These are phyloP conservation scores for Pantherophis vulpinus DNA, from an alignment of 2,797 vertebrate genomes.

Conservation along the genomic window DNA sequence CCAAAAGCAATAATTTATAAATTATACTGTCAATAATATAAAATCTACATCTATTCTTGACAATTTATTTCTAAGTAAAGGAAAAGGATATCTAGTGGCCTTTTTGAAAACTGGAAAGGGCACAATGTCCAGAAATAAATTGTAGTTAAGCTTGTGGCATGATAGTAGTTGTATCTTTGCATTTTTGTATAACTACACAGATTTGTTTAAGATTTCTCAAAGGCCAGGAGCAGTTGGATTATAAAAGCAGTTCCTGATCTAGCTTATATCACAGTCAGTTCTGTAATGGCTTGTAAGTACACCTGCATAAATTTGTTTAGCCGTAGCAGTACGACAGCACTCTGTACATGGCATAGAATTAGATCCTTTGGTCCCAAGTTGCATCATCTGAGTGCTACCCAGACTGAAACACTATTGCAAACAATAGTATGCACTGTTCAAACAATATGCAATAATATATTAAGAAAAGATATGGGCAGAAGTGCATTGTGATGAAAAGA, in stretches of 20 bases:
- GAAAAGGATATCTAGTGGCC: neutral
- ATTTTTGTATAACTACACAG: neutral
- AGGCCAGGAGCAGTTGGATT: neutral
- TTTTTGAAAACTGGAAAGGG: neutral
- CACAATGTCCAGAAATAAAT: neutral
- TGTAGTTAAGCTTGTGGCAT: neutral
- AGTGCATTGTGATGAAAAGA: neutral
- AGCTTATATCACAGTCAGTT: neutral
- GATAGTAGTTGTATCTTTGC: neutral
- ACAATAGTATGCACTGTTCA: neutral
- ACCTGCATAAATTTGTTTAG: neutral
- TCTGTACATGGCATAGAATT: neutral
- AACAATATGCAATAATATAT: neutral
- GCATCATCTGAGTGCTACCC: neutral
- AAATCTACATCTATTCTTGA: neutral
- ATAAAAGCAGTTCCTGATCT: neutral
- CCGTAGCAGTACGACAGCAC: neutral
- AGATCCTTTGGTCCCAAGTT: neutral
- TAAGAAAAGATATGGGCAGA: neutral
- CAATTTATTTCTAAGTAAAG: neutral
- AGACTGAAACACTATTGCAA: neutral
- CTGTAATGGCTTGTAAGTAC: neutral
- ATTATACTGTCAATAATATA: neutral
- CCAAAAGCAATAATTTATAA: neutral
- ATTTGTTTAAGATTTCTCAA: neutral